Conservation (phyloP, 2,113 vertebrate species). For the Laticauda colubrina region DNA sequence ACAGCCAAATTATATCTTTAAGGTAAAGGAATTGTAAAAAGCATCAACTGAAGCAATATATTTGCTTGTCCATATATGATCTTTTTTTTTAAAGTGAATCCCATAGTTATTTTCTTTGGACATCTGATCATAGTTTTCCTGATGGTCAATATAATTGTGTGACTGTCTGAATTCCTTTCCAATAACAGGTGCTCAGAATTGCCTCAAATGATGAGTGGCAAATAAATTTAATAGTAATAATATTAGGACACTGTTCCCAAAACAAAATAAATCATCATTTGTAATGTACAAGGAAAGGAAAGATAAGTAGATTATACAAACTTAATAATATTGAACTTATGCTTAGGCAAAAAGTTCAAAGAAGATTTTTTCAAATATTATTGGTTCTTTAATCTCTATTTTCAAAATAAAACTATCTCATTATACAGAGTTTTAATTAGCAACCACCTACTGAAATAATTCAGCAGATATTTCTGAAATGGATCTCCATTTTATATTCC, state of each 20-base stretch:
- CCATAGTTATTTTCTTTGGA: not conserved
- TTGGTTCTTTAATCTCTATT: not conserved
- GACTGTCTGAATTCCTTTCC: not conserved
- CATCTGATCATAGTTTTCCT: not conserved
- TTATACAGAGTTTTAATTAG: slow-evolving; percentile 41
- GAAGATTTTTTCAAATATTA: not conserved
- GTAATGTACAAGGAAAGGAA: not conserved
- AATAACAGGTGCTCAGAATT: not conserved
- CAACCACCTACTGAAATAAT: not conserved
- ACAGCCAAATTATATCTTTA: not conserved
- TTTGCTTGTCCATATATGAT: not conserved
- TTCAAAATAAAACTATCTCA: not conserved
- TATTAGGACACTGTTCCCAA: not conserved
- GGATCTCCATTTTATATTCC: fast-evolving
- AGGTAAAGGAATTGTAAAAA: not conserved
- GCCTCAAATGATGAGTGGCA: not conserved
- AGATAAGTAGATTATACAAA: not conserved
- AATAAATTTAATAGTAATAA: not conserved
- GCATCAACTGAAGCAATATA: not conserved
- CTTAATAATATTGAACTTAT: not conserved
- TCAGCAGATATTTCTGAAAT: not conserved
- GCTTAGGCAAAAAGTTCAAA: not conserved
- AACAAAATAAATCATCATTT: not conserved
- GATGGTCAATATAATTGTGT: not conserved
- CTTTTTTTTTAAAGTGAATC: not conserved